phyloP scores from a whole-genome alignment of 1,140 invertebrate species.

The Bradynema listronoti region DNA sequence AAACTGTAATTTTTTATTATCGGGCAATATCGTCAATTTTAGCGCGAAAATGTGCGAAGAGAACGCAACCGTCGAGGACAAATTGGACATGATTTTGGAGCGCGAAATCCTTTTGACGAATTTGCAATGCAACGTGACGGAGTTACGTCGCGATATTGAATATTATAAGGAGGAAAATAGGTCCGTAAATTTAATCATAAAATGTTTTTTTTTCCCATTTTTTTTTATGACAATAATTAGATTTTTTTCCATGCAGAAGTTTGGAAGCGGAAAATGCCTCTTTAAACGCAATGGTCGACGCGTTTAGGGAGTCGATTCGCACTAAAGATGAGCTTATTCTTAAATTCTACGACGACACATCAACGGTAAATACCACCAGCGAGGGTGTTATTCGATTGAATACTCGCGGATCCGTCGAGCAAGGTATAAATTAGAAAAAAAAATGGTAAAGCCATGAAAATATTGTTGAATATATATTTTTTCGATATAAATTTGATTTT shows the following conservation, averaged over 20 bases:
- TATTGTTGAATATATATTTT: no score
- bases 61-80: constrained; percentile 19
- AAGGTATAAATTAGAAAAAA: no score
- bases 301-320: constrained; percentile 25
- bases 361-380: no score
- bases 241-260: constrained; percentile 6
- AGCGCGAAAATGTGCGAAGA: constrained; percentile 21
- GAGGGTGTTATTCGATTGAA: no score
- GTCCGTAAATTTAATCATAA: background rate
- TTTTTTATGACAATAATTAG: background rate
- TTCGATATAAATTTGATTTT: no score
- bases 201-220: background rate
- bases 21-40: constrained; percentile 1
- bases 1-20: constrained; percentile 11
- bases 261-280: constrained; percentile 29
- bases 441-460: no score
- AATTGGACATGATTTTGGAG: constrained; percentile 36
- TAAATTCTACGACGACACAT: constrained; percentile 29
- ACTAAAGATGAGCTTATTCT: constrained; percentile 39
- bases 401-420: no score
- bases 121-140: constrained; percentile 28
- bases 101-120: constrained; percentile 30
- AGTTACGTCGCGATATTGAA: constrained; percentile 27
- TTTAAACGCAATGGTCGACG: constrained; percentile 26
- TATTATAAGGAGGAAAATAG: constrained; percentile 25